Conservation (phyloP, 2,797 vertebrate genomes). For the Clarias fuscus region DNA sequence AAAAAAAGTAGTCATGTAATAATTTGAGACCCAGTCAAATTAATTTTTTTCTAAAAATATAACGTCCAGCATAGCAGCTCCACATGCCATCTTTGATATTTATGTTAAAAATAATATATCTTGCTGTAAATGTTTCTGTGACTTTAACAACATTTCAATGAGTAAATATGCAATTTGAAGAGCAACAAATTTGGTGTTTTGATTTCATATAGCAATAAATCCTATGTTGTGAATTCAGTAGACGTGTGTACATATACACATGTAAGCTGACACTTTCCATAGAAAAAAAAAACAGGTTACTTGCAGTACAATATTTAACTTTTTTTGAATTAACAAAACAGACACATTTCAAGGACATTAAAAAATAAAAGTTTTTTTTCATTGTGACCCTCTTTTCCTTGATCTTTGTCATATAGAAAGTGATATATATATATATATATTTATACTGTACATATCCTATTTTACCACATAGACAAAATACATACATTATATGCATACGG, state of each 20-base stretch:
- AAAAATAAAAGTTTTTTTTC: constrained; percentile 62
- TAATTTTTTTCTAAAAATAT: not conserved
- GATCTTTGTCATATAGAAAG: constrained; percentile 57
- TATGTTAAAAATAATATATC: constrained; percentile 25
- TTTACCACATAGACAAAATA: constrained; percentile 67
- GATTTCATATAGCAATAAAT: constrained; percentile 33
- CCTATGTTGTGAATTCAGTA: constrained; percentile 35
- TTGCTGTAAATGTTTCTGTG: not conserved
- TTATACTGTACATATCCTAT: constrained; percentile 61
- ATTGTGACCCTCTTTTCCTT: constrained; percentile 56
- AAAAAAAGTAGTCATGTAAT: constrained; percentile 42
- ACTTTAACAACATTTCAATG: constrained; percentile 15
- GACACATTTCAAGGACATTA: constrained; percentile 73
- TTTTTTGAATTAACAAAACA: constrained; percentile 65
- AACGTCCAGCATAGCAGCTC: constrained; percentile 9
- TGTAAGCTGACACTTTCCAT: constrained; percentile 34
- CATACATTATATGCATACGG: constrained; percentile 54
- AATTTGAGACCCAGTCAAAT: constrained; percentile 27
- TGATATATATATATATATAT: constrained; percentile 52
- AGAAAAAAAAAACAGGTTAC: constrained; percentile 35
- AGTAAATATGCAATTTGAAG: constrained; percentile 20
- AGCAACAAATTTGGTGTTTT: constrained; percentile 31
- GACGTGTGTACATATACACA: constrained; percentile 36
- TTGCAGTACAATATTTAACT: constrained; percentile 68
- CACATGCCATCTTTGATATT: constrained; percentile 22